Evolutionary conservation across 2,888 invertebrate species (phyloP), one percentile per base, ranked within the genome.

Genomic region (Lepidocyrtinus sp.): DNA sequence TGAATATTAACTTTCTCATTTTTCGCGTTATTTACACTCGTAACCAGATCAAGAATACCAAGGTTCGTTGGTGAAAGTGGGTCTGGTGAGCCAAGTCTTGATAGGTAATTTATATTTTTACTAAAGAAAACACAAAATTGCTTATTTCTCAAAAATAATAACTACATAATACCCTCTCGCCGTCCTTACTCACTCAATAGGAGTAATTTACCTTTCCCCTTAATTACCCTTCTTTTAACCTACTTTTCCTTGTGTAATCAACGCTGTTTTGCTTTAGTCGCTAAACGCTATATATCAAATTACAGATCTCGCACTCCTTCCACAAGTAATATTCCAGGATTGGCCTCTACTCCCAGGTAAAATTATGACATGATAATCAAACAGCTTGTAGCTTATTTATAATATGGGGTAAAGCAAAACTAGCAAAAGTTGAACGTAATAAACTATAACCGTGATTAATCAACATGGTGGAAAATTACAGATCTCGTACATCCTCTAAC

Each of bases 401-500:
- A n/a, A n/a, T n/a, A n/a, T n/a, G n/a, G n/a, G n/a, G n/a, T n/a
- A n/a, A n/a, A n/a, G n/a, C n/a, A n/a, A n/a, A n/a, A n/a, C 21
- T 62, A 62, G 24, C 24, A 63, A 22, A 25, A 25, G 63, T 15
- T 25, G 27, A 27, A 26, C 36, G 27, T 12, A 27, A 26, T 27
- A 19, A n/a, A n/a, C n/a, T n/a, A n/a, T n/a, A n/a, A n/a, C n/a
- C n/a, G n/a, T n/a, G n/a, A n/a, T n/a, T n/a, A n/a, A n/a, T n/a
- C n/a, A n/a, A n/a, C n/a, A n/a, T n/a, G n/a, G n/a, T n/a, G n/a
- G n/a, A n/a, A n/a, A n/a, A n/a, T n/a, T 50, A 25, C 75, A 86
- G 86, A 81, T 86, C 84, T 78, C 81, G 84, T 78, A 86, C 86
- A 26, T 82, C 86, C 71, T 86, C 86, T 78, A 83, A 79, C 68